Conservation (phyloP, 1,140 invertebrate species). For the Brachystomella parvula region DNA sequence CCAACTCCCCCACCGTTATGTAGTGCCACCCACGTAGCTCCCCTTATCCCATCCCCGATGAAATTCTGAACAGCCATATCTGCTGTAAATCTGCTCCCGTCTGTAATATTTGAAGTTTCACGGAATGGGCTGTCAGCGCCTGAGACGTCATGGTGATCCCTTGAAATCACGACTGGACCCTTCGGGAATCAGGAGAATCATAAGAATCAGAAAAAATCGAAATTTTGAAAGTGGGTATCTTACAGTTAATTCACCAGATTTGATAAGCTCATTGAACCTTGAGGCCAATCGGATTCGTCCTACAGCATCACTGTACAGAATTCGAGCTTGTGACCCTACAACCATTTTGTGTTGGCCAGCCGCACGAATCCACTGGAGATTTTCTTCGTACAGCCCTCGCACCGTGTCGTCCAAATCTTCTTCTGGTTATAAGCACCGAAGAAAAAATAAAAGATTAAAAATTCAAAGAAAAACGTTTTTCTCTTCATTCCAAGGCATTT, state of each 20-base stretch:
- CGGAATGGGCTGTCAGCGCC: slow-evolving; percentile 61
- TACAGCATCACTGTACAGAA: slow-evolving; percentile 56
- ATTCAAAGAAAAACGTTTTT: neutral
- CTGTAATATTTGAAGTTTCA: slow-evolving; percentile 60
- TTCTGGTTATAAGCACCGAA: slow-evolving; percentile 39
- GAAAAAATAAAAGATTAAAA: neutral
- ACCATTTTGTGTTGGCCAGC: slow-evolving; percentile 55
- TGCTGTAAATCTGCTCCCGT: slow-evolving; percentile 59
- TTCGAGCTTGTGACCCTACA: slow-evolving; percentile 57
- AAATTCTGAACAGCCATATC: slow-evolving; percentile 54
- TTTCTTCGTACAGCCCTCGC: slow-evolving; percentile 54
- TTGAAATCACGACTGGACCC: slow-evolving; percentile 55
- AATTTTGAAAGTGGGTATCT: slow-evolving; percentile 36
- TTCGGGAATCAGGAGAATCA: no score
- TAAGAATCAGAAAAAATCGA: slow-evolving; percentile 21
- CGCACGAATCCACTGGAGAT: slow-evolving; percentile 56
- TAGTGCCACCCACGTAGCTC: slow-evolving; percentile 60
- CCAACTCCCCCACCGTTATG: slow-evolving; percentile 57
- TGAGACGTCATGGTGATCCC: slow-evolving; percentile 64
- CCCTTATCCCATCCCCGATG: slow-evolving; percentile 56
- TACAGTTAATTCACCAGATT: slow-evolving; percentile 33
- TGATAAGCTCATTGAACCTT: slow-evolving; percentile 56
- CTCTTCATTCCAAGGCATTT: neutral
- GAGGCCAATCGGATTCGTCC: slow-evolving; percentile 51
- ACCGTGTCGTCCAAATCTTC: slow-evolving; percentile 38